Evolutionary conservation across 2,113 vertebrate genomes (phyloP), one percentile per base, ranked within the genome.

Genomic region (Silurus glanis): DNA sequence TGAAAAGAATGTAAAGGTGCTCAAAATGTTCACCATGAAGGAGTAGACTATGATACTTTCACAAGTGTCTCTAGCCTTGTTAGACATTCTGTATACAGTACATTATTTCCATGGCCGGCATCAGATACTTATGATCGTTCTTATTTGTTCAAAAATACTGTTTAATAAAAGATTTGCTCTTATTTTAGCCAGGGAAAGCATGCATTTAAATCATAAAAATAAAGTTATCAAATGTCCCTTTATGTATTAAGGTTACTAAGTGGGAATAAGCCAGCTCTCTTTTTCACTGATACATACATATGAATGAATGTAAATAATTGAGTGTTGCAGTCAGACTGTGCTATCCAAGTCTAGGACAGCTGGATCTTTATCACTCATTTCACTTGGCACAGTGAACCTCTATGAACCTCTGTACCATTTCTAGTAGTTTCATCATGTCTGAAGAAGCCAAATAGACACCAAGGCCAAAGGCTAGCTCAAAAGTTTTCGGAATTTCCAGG

Each of bases 371-470:
- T 37, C 25, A 79, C n/a, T 55, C 13, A 55, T 78, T 78, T 55
- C 12, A 55, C 12, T 16, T 55, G 55, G 51, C 16, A 79, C n/a
- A 37, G 10, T 79, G 53, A 79, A 19, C n/a, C 14, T 19, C 55
- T 37, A 14, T 76, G 76, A 79, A 79, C 53, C 25, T 58, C n/a
- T 53, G 16, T 19, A 28, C n/a, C 13, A 19, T 79, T 79, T 37
- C 75, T 58, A 19, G 14, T 17, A 28, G 25, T 79, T 56, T 79
- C 75, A 79, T 79, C 53, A 79, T 79, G 51, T 56, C 75, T 17
- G 75, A 56, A 9, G n/a, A 53, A 78, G 14, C 51, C 14, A 8
- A 28, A 21, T n/a, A 78, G 47, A 75, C 47, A 5, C 16, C 17
- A 0, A 51, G 72, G 72, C n/a, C n/a, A 56, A 78, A 56, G 12